phyloP scores from a whole-genome alignment of 2,113 vertebrate genomes.

The Macquaria ambigua region DNA sequence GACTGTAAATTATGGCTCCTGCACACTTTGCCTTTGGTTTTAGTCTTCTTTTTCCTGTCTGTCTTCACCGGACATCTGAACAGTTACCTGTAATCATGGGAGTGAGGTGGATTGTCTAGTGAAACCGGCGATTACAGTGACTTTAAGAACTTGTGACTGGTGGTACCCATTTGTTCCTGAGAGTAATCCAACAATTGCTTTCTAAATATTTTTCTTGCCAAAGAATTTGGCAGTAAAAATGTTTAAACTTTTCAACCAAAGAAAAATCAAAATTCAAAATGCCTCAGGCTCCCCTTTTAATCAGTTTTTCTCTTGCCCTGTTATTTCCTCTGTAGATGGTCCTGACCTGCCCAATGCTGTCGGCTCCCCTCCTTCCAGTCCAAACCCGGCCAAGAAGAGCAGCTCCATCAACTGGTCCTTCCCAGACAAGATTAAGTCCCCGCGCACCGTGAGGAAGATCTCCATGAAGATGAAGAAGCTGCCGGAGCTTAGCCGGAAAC shows the following conservation, averaged over 20 bases:
- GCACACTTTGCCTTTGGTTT: constrained; percentile 42
- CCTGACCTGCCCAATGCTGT: constrained; percentile 70
- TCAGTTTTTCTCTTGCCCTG: constrained; percentile 17
- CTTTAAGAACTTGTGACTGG: constrained; percentile 6
- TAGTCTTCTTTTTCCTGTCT: constrained; percentile 30
- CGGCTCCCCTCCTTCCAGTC: constrained; percentile 91
- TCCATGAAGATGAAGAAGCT: constrained; percentile 99
- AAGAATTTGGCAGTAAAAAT: neutral
- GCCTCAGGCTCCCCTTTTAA: constrained; percentile 16
- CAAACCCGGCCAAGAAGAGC: constrained; percentile 92
- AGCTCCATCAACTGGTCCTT: constrained; percentile 96
- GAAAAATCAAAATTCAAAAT: neutral
- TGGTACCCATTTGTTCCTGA: constrained; percentile 35
- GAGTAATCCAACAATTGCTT: constrained; percentile 3
- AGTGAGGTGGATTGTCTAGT: neutral
- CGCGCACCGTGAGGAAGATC: constrained; percentile 95
- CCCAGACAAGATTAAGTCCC: constrained; percentile 98
- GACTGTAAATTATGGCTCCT: constrained; percentile 61
- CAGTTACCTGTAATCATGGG: constrained; percentile 29
- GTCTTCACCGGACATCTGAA: constrained; percentile 41
- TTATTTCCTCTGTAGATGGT: constrained; percentile 72
- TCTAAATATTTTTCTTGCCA: neutral
- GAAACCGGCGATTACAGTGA: constrained; percentile 31
- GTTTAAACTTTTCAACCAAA: constrained; percentile 21
- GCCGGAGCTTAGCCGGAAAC: constrained; percentile 95